Evolutionary conservation across 2,113 vertebrate species (phyloP).

Genomic region (Columbina picui): DNA sequence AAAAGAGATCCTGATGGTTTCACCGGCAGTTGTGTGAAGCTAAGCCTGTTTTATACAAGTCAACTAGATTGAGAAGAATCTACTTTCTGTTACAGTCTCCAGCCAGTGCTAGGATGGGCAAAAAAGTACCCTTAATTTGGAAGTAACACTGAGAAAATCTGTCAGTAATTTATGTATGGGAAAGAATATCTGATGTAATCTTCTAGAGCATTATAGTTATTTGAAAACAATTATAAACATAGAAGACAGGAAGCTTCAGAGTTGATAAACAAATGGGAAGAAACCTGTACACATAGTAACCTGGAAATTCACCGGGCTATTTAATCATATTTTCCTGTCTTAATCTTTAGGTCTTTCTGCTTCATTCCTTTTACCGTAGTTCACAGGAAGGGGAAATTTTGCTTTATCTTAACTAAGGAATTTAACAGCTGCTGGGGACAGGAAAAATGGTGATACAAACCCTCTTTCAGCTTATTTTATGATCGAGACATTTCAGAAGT

Average conservation of each 20-base stretch:
- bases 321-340: background rate
- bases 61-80: background rate
- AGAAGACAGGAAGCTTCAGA: background rate
- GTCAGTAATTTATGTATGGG: background rate
- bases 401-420: background rate
- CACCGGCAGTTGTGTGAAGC: background rate
- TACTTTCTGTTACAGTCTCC: background rate
- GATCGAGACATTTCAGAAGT: background rate
- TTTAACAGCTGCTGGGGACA: background rate
- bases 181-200: background rate
- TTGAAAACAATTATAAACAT: background rate
- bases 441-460: background rate
- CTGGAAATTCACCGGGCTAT: background rate
- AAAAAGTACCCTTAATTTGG: background rate
- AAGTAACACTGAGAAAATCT: background rate
- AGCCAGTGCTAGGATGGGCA: background rate
- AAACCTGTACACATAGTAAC: background rate
- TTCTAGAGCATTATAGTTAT: background rate
- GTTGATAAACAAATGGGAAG: background rate
- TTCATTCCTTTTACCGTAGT: background rate
- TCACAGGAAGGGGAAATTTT: background rate
- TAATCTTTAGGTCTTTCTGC: background rate
- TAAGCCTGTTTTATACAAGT: background rate
- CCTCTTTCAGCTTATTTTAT: background rate
- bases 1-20: background rate